Evolutionary conservation across 2,888 invertebrate genomes (phyloP).

Genomic region (Mythimna lalbum): DNA sequence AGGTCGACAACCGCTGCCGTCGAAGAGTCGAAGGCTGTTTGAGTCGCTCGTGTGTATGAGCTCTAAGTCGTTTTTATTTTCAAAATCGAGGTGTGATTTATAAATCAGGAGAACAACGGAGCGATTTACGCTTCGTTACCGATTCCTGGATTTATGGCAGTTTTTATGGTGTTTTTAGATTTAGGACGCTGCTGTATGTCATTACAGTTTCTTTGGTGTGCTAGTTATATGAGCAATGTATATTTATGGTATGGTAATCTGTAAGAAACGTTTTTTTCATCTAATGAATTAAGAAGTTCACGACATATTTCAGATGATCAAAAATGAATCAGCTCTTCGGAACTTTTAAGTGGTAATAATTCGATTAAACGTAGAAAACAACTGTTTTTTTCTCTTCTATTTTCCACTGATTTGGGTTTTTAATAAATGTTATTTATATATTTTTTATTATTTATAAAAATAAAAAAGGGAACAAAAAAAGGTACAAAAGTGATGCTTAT

Average conservation of each 20-base stretch:
- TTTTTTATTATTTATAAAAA: too few relatives aligned
- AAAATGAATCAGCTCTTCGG: not conserved
- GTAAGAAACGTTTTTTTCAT: not conserved
- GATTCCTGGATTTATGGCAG: conserved; percentile 45
- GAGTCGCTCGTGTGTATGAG: too few relatives aligned
- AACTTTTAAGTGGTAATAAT: not conserved
- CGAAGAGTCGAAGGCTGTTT: too few relatives aligned
- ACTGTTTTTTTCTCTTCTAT: too few relatives aligned
- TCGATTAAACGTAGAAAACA: not conserved
- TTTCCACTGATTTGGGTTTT: too few relatives aligned
- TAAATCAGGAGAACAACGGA: conserved; percentile 50
- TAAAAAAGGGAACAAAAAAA: too few relatives aligned
- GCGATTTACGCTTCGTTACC: conserved; percentile 49
- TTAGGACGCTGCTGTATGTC: conserved; percentile 23
- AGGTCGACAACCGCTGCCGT: too few relatives aligned
- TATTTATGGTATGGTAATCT: not conserved
- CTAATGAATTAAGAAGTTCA: too few relatives aligned
- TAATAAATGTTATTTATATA: too few relatives aligned
- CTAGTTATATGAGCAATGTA: not conserved
- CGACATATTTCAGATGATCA: not conserved
- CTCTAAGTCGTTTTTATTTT: conserved; percentile 45
- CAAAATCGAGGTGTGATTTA: conserved; percentile 52
- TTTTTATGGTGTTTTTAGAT: conserved; percentile 47
- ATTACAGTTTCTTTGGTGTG: conserved; percentile 5
- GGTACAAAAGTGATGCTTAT: too few relatives aligned